Evolutionary conservation across 2,113 vertebrate species (phyloP), one percentile per base, ranked within the genome.

Genomic region (Platichthys flesus): DNA sequence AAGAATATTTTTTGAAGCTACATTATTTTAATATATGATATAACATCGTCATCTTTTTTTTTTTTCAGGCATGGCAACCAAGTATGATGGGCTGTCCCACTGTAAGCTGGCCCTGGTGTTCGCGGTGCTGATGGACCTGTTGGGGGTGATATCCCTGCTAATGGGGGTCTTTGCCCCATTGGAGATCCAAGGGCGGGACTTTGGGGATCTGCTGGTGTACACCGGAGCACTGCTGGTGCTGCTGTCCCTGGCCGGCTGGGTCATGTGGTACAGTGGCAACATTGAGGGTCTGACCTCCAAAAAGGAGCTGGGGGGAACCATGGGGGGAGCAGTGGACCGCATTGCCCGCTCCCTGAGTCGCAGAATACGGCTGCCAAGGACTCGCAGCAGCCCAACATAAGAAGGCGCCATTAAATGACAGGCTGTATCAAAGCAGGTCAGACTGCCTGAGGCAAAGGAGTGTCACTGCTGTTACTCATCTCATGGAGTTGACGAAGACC

Each of bases 251-350:
- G 93, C 94, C 0, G 95, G 95, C 64, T 97, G 97, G 97, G 94
- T 97, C 58, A 91, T 97, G 91, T 97, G 96, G 96, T 97, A 97
- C 92, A 97, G 96, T 0, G 97, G 97, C 73, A 97, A 97, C 79
- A 95, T 97, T 7, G 95, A 97, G 82, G 94, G 94, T 28, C 83
- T 95, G 79, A 83, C 63, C 3, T 83, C 87, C 20, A 76, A 56
- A 4, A 92, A 86, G 76, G 90, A 92, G n/a, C 47, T 85, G 21
- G 79, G 83, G 18, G 76, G 83, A n/a, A 21, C 42, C 10, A 54
- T 90, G 58, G 88, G 74, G 26, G 81, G 71, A 1, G 91, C 93
- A 7, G 83, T 94, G 87, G 94, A 95, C 35, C 88, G 90, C 5
- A 70, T 95, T 7, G 94, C 93, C 2, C 90, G 83, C 18, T 79